Percentiles rank a stretch among this genome's conserved stretches.
Conservation (phyloP, 2,888 invertebrate genomes). For the Dolomedes plantarius region DNA sequence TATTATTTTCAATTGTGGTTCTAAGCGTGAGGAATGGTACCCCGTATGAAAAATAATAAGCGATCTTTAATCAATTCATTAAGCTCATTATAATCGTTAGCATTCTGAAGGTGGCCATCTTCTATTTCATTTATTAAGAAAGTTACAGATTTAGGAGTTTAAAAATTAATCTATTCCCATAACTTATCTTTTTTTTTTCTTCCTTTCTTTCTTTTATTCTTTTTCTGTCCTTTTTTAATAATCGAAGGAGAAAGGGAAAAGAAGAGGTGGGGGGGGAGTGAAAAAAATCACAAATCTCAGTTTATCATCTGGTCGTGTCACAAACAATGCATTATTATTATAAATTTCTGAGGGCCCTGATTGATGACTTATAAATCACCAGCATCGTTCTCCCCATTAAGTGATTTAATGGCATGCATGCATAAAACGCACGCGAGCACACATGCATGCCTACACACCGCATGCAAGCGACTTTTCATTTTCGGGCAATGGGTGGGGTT, state of each 20-base stretch:
- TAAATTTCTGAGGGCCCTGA: slow-evolving; percentile 64
- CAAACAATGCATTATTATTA: slow-evolving; percentile 72
- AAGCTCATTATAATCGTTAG: slow-evolving; percentile 69
- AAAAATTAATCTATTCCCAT: slow-evolving; percentile 64
- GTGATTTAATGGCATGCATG: slow-evolving; percentile 70
- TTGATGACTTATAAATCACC: slow-evolving; percentile 72
- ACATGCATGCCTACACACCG: slow-evolving; percentile 42
- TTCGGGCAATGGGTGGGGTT: slow-evolving; percentile 60
- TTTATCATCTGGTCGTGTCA: slow-evolving; percentile 69
- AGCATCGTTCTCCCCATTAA: slow-evolving; percentile 63
- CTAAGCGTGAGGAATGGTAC: slow-evolving; percentile 57
- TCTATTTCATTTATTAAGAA: slow-evolving; percentile 70
- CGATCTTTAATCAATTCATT: slow-evolving; percentile 69
- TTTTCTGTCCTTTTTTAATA: slow-evolving; percentile 22
- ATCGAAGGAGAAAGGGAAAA: slow-evolving; percentile 35
- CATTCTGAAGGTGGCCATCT: slow-evolving; percentile 36
- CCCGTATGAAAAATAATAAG: slow-evolving; percentile 67
- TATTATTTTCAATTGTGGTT: slow-evolving; percentile 30
- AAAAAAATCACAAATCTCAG: slow-evolving; percentile 61
- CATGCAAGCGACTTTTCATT: slow-evolving; percentile 57
- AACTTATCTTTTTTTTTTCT: slow-evolving; percentile 19
- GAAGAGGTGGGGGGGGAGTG: slow-evolving; percentile 13
- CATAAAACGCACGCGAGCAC: slow-evolving; percentile 54
- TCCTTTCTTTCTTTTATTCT: background rate
- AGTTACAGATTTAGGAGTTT: slow-evolving; percentile 70